phyloP scores from a whole-genome alignment of 2,888 invertebrate species.

The Athalia cordata region DNA sequence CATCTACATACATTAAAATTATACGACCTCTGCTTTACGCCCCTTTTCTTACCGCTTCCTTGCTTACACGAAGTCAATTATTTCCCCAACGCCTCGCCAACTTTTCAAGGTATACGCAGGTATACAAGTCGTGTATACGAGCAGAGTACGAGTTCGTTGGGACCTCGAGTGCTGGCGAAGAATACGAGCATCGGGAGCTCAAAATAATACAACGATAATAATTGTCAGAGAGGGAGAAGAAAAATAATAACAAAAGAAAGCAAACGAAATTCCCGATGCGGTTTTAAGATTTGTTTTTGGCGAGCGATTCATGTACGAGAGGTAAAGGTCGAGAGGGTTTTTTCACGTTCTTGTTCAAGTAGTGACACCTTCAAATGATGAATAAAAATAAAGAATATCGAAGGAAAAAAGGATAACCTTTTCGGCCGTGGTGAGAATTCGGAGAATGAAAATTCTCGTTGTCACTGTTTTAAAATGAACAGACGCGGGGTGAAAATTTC shows the following conservation, averaged over 20 bases:
- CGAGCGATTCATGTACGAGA: neutral
- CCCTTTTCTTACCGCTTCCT: neutral
- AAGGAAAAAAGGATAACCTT: neutral
- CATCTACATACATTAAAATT: slow-evolving; percentile 34
- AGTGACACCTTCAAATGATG: neutral
- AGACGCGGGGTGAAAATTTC: slow-evolving; percentile 3
- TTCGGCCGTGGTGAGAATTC: slow-evolving; percentile 1
- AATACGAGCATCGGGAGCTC: neutral
- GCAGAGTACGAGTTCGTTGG: no score
- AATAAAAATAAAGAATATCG: no score
- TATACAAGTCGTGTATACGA: neutral
- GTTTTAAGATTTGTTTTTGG: slow-evolving; percentile 14
- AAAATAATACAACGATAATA: neutral
- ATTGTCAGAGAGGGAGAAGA: neutral
- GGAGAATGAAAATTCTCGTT: slow-evolving; percentile 26
- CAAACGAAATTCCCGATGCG: neutral
- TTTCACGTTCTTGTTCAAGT: neutral
- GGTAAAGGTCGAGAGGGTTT: neutral
- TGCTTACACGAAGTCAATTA: slow-evolving; percentile 6
- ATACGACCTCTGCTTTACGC: neutral
- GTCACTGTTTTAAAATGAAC: slow-evolving; percentile 15
- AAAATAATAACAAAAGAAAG: neutral
- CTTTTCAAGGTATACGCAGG: neutral
- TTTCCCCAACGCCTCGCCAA: slow-evolving; percentile 15
- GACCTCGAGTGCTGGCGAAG: neutral